Conservation (phyloP, 2,888 invertebrate species). For the Clusia tigrina region DNA sequence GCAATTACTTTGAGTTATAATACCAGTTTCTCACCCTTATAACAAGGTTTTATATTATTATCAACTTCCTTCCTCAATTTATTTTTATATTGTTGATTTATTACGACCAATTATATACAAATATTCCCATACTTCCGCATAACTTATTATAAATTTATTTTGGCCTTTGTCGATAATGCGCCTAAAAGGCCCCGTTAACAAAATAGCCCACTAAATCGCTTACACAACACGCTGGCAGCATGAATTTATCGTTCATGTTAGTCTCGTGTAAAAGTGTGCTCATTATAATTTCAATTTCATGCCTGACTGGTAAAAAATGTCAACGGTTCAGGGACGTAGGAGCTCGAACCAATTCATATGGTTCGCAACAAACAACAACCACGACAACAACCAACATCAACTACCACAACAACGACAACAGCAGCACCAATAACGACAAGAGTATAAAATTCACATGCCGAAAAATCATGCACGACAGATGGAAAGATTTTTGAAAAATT, state of each 20-base stretch:
- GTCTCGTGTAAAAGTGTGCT: neutral
- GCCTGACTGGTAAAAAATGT: slow-evolving; percentile 25
- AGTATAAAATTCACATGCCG: too few relatives aligned
- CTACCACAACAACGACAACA: neutral
- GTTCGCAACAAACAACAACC: neutral
- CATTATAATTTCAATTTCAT: slow-evolving; percentile 31
- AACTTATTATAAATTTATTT: too few relatives aligned
- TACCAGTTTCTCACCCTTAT: too few relatives aligned
- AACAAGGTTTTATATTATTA: too few relatives aligned
- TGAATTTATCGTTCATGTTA: neutral
- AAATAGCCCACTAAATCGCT: neutral
- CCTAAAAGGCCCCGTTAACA: slow-evolving; percentile 1
- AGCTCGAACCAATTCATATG: neutral
- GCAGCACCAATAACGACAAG: neutral
- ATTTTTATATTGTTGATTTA: too few relatives aligned
- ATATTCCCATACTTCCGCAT: too few relatives aligned
- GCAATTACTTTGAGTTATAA: too few relatives aligned
- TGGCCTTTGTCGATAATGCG: neutral
- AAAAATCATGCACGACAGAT: too few relatives aligned
- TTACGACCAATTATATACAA: too few relatives aligned
- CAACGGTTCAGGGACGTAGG: slow-evolving; percentile 22
- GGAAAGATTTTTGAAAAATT: neutral
- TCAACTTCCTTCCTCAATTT: too few relatives aligned
- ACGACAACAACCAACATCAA: too few relatives aligned
- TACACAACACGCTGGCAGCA: neutral